Evolutionary conservation across 2,797 vertebrate genomes (phyloP).

Genomic region (Champsocephalus gunnari): DNA sequence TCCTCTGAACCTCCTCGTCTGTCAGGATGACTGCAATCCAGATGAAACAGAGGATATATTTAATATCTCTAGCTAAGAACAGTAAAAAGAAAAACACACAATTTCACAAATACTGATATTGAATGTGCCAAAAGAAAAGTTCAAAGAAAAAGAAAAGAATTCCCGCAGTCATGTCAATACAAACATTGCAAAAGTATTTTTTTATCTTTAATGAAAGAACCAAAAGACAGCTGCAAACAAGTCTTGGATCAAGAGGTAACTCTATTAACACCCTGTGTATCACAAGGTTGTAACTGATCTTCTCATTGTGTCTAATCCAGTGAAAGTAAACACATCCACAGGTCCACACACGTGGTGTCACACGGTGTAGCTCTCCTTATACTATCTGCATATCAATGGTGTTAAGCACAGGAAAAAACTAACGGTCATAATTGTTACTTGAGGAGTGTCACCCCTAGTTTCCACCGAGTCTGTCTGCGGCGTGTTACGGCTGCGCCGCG

Average conservation of each 20-base stretch:
- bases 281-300: slow-evolving; percentile 68
- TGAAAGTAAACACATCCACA: slow-evolving; percentile 19
- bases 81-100: neutral
- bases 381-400: slow-evolving; percentile 8
- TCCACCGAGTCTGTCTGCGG: no score
- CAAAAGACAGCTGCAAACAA: neutral
- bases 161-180: neutral
- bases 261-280: neutral
- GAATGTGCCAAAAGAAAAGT: neutral
- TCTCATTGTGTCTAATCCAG: slow-evolving; percentile 11
- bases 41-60: neutral
- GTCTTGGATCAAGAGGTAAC: slow-evolving; percentile 2
- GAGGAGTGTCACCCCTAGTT: no score
- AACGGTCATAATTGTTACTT: neutral
- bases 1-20: slow-evolving; percentile 96
- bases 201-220: neutral
- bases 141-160: neutral
- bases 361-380: neutral
- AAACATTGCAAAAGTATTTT: neutral
- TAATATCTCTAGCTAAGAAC: neutral
- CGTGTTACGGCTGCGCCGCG: no score
- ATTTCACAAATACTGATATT: neutral
- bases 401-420: neutral
- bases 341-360: neutral
- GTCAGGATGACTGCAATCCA: slow-evolving; percentile 92